Conservation (phyloP, 2,888 invertebrate genomes). For the Allophyes oxyacanthae region DNA sequence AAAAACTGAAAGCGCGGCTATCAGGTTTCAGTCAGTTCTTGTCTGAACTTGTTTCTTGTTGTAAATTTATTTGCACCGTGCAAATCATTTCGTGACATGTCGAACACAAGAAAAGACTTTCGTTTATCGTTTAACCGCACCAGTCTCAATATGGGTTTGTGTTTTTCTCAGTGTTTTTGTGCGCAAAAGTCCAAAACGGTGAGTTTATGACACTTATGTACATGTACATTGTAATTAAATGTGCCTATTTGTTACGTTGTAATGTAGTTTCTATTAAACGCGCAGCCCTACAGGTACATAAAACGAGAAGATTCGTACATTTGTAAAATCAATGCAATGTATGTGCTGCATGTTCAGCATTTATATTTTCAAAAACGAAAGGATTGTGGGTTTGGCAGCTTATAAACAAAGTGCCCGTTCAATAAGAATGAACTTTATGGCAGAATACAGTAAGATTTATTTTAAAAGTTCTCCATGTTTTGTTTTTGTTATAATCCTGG, state of each 20-base stretch:
- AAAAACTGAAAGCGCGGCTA: conserved; percentile 49
- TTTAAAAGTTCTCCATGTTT: not conserved
- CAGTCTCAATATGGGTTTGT: conserved; percentile 75
- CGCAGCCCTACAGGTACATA: no score
- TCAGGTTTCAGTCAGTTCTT: conserved; percentile 55
- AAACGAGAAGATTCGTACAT: no score
- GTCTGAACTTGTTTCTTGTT: conserved; percentile 65
- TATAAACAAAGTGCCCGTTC: not conserved
- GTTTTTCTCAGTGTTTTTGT: conserved; percentile 74
- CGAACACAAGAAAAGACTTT: conserved; percentile 50
- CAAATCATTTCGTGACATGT: conserved; percentile 65
- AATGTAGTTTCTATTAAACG: no score
- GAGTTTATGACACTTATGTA: conserved; percentile 52
- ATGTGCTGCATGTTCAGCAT: conserved; percentile 1
- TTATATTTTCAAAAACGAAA: conserved; percentile 10
- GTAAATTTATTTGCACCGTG: conserved; percentile 16
- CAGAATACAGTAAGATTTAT: not conserved
- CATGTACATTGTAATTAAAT: no score
- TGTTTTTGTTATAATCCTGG: not conserved
- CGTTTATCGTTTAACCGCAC: conserved; percentile 57
- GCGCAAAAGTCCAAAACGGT: conserved; percentile 64
- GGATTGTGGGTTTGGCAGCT: not conserved
- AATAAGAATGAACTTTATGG: not conserved
- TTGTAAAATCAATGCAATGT: conserved; percentile 26
- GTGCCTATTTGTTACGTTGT: no score